Base-by-base conservation (phyloP, 2,797 vertebrate genomes). In the Clarias pachynema region DNA sequence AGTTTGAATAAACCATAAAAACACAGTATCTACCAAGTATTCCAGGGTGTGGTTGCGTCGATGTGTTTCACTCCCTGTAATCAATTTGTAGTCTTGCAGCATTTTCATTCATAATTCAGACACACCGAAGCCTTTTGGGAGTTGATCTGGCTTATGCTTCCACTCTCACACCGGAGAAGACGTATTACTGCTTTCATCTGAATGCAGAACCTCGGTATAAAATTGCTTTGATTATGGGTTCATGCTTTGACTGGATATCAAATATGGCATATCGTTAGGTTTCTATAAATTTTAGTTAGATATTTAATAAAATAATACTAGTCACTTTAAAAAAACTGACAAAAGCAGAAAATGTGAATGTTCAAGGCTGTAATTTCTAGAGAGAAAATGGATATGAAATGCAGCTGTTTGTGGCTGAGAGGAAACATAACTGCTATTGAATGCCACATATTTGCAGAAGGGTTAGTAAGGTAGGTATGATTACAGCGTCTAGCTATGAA, bases 381-480 rank as follows among this genome's bases (percentile, higher is more conserved):
- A 31, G 7, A 57, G 14, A 31, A 56, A 57, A 56, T 49, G 73
- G 73, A 57, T 56, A n/a, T 74, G 15, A 53, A 56, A 15, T 56
- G 9, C 44, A 26, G 40, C 40, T 44, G 24, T 40, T 18, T 12
- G 69, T 24, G 69, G 5, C 49, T 2, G 6, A 49, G 12, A 40
- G 20, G 68, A 53, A 53, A 26, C 70, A 6, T 44, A 44, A 44
- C 31, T 14, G 37, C 69, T 37, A 44, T 72, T 44, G 15, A 49
- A 74, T 49, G 72, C n/a, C 44, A 74, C 72, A n/a, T 53, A 18
- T 74, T 53, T 70, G 34, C 20, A 70, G 68, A 8, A 70, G 68
- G 68, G 3, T 49, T 44, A 34, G 22, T 72, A n/a, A 5, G 7
- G 69, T 24, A 24, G 29, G 44, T 49, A 53, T 53, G 5, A 74